Evolutionary conservation across 2,797 vertebrate genomes (phyloP).

Genomic region (Cygnus olor): DNA sequence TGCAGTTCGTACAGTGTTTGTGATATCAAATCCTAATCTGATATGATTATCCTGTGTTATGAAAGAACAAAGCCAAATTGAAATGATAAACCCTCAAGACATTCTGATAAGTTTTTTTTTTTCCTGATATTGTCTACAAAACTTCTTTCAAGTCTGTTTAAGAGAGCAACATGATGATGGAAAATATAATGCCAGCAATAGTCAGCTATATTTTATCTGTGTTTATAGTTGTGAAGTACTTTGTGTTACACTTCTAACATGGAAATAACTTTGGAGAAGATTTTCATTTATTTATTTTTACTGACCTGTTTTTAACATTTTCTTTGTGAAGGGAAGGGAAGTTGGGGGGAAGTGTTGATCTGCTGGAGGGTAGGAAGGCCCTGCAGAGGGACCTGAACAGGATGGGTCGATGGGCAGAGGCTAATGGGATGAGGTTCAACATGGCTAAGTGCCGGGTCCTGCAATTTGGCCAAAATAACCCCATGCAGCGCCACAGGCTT

Average conservation of each 20-base stretch:
- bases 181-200: not conserved
- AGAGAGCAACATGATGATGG: not conserved
- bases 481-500: no score
- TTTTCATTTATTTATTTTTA: not conserved
- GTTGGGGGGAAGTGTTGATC: no score
- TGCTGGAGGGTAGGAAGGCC: no score
- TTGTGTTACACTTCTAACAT: not conserved
- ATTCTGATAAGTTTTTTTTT: not conserved
- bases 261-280: not conserved
- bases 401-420: no score
- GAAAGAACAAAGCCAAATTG: not conserved
- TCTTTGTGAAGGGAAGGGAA: not conserved
- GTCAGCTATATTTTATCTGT: not conserved
- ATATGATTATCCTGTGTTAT: not conserved
- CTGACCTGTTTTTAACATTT: not conserved
- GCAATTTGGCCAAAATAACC: no score
- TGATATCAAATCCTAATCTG: not conserved
- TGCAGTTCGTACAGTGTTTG: not conserved
- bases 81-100: not conserved
- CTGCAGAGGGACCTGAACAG: no score
- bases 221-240: not conserved
- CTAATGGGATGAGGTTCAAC: no score
- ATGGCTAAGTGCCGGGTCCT: no score
- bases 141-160: not conserved
- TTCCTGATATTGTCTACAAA: not conserved